Evolutionary conservation across 2,888 invertebrate genomes (phyloP).

Genomic region (Monopis laevigella): DNA sequence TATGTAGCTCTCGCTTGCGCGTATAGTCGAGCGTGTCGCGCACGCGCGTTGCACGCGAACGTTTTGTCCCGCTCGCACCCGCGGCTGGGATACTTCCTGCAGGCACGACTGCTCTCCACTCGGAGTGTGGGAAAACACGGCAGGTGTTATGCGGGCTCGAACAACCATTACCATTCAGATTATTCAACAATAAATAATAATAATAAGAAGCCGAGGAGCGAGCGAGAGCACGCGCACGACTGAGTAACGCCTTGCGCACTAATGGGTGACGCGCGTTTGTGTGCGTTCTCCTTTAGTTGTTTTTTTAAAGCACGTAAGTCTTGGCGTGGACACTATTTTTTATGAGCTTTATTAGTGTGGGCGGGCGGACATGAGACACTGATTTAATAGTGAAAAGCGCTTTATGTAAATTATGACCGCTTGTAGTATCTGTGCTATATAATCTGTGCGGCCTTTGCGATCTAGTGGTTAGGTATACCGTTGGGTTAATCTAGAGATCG

Average conservation of each 20-base stretch:
- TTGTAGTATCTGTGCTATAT: too few species aligned
- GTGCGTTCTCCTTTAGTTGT: slow-evolving; percentile 25
- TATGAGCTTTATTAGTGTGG: slow-evolving; percentile 44
- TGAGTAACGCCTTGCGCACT: slow-evolving; percentile 48
- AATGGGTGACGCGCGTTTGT: slow-evolving; percentile 39
- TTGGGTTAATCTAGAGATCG: too few species aligned
- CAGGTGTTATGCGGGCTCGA: slow-evolving; percentile 70
- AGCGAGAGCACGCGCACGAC: slow-evolving; percentile 63
- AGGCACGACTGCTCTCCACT: slow-evolving; percentile 26
- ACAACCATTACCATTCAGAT: slow-evolving; percentile 68
- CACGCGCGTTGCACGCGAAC: slow-evolving; percentile 19
- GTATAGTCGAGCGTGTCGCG: slow-evolving; percentile 22
- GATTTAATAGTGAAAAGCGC: too few species aligned
- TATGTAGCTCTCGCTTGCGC: slow-evolving; percentile 30
- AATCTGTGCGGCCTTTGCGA: too few species aligned
- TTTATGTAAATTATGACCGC: too few species aligned
- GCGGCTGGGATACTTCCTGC: slow-evolving; percentile 44
- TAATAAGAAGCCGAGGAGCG: slow-evolving; percentile 65
- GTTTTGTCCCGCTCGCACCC: slow-evolving; percentile 42
- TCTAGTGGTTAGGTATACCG: too few species aligned
- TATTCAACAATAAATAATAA: slow-evolving; percentile 68
- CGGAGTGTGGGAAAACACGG: slow-evolving; percentile 69
- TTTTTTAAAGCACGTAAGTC: slow-evolving; percentile 1
- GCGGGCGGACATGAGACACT: slow-evolving; percentile 52
- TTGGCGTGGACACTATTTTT: slow-evolving; percentile 37